Conservation (phyloP, 2,113 vertebrate genomes). For the Megaceryle torquata region DNA sequence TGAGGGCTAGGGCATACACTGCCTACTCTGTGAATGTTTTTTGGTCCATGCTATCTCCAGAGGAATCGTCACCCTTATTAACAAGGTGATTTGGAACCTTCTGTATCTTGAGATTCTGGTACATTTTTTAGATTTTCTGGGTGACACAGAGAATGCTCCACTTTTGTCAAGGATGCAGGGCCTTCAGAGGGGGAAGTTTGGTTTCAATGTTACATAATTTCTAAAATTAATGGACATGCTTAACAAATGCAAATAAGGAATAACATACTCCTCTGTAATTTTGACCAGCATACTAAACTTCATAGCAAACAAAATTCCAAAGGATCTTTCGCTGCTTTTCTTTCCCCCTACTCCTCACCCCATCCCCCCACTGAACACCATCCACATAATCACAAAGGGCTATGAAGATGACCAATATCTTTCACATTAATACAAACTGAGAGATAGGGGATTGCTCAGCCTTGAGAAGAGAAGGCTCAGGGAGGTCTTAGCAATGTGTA, state of each 20-base stretch:
- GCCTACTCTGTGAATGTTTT: not conserved
- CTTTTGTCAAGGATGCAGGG: not conserved
- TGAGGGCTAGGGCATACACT: not conserved
- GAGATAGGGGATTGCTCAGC: not conserved
- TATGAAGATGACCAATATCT: not conserved
- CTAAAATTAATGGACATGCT: not conserved
- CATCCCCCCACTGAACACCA: not conserved
- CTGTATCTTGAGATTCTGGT: not conserved
- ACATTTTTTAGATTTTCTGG: not conserved
- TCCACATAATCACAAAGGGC: not conserved
- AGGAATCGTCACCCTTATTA: not conserved
- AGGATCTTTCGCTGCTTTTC: not conserved
- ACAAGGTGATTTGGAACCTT: not conserved
- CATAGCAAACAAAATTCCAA: not conserved
- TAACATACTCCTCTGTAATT: not conserved
- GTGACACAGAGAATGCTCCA: not conserved
- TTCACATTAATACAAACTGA: not conserved
- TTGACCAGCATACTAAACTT: not conserved
- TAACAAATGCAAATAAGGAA: not conserved
- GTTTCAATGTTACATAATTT: not conserved
- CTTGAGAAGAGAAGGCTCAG: not conserved
- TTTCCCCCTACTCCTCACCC: no score
- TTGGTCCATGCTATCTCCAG: not conserved
- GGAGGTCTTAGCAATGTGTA: not conserved
- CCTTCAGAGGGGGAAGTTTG: not conserved